These are phyloP conservation scores for Eurois occulta DNA, from an alignment of 2,888 invertebrate species.

Conservation along the genomic window DNA sequence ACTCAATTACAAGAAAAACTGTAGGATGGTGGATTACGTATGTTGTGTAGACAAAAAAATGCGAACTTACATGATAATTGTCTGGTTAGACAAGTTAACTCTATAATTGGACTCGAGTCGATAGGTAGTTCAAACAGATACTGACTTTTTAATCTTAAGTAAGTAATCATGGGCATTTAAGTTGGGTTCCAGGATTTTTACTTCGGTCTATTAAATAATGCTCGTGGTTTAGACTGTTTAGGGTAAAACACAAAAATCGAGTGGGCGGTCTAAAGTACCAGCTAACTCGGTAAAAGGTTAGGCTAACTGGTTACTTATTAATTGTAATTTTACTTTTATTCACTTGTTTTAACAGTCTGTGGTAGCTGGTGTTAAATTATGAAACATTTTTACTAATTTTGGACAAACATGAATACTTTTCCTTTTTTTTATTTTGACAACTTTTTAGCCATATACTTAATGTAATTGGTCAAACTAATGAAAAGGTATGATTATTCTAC, in stretches of 20 bases:
- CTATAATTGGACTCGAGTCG: slow-evolving; percentile 6
- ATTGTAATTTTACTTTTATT: background rate
- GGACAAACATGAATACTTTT: background rate
- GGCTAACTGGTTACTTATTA: background rate
- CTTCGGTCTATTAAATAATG: slow-evolving; percentile 1
- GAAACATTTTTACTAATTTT: background rate
- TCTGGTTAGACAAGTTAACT: slow-evolving; percentile 11
- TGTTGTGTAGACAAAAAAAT: slow-evolving; percentile 10
- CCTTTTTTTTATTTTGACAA: background rate
- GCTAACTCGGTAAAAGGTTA: background rate
- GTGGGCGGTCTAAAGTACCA: background rate
- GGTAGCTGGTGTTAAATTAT: background rate
- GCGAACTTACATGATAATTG: slow-evolving; percentile 9
- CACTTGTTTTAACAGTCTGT: background rate
- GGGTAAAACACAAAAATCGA: slow-evolving; percentile 11
- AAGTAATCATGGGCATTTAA: background rate
- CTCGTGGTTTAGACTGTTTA: slow-evolving; percentile 18
- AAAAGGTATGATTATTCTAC: slow-evolving; percentile 13
- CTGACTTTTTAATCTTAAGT: background rate
- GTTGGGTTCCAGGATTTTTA: background rate
- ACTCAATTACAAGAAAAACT: slow-evolving; percentile 11
- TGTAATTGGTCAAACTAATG: slow-evolving; percentile 2
- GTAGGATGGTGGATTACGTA: slow-evolving; percentile 6
- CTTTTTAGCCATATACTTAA: background rate
- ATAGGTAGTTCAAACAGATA: background rate